Evolutionary conservation across 2,797 vertebrate species (phyloP).

Genomic region (Typhlichthys eigenmanni): DNA sequence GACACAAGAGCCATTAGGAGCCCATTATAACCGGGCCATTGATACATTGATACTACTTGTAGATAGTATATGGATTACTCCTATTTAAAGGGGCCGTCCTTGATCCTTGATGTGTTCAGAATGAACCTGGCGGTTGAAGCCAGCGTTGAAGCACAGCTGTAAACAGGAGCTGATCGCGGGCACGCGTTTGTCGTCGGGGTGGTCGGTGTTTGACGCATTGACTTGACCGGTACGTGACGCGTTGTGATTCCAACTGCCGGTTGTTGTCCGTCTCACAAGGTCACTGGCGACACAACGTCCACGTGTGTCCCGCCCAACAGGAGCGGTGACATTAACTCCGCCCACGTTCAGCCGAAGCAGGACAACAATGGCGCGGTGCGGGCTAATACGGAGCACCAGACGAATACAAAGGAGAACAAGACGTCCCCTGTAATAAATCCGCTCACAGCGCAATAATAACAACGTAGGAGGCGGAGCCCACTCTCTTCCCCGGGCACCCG

Average conservation of each 20-base stretch:
- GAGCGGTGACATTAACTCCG: background rate
- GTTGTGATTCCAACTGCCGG: too few relatives aligned
- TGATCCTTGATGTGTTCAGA: too few relatives aligned
- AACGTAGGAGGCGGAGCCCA: constrained; percentile 22
- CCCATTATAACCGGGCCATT: background rate
- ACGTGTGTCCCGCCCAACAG: background rate
- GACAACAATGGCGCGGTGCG: constrained; percentile 18
- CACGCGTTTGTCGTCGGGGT: background rate
- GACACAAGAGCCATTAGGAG: background rate
- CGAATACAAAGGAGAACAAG: constrained; percentile 11
- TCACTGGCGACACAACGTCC: too few relatives aligned
- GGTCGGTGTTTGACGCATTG: background rate
- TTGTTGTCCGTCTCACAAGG: too few relatives aligned
- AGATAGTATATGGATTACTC: background rate
- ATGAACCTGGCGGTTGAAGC: too few relatives aligned
- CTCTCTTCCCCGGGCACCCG: constrained; percentile 46
- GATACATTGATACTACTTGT: background rate
- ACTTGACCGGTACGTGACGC: background rate
- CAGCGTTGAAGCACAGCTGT: too few relatives aligned
- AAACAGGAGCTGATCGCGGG: too few relatives aligned
- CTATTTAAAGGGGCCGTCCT: too few relatives aligned
- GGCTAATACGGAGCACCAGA: constrained; percentile 34
- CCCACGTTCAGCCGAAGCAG: background rate
- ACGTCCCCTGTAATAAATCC: constrained; percentile 50
- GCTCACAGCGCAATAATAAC: constrained; percentile 44